Conservation (phyloP, 2,797 vertebrate species). For the Chiroxiphia lanceolata region DNA sequence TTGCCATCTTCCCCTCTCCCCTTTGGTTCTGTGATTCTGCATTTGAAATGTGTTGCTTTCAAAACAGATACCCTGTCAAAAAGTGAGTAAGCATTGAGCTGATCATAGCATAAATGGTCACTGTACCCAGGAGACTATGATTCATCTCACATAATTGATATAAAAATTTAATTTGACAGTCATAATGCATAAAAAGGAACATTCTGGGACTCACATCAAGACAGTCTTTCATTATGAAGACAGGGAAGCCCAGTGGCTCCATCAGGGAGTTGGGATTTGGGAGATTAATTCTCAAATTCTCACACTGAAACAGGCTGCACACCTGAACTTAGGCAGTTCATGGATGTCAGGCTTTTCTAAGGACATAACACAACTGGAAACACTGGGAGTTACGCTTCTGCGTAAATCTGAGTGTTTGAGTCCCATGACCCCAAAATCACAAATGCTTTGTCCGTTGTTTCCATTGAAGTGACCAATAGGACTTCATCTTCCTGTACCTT, state of each 20-base stretch:
- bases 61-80: background rate
- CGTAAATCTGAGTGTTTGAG: background rate
- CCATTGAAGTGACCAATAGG: background rate
- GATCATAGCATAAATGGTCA: background rate
- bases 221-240: background rate
- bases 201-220: background rate
- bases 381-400: background rate
- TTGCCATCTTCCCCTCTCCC: background rate
- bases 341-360: background rate
- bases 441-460: background rate
- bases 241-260: background rate
- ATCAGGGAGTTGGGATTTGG: fast-evolving
- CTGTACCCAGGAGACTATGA: background rate
- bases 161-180: background rate
- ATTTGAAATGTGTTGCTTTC: background rate
- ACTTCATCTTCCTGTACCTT: background rate
- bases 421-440: background rate
- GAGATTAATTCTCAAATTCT: background rate
- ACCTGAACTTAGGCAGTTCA: background rate
- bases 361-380: background rate
- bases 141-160: background rate
- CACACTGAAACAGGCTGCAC: background rate
- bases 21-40: background rate
- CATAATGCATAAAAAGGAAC: fast-evolving
- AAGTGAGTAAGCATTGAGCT: background rate